phyloP scores from a whole-genome alignment of 1,140 invertebrate genomes.

The Linepithema humile region DNA sequence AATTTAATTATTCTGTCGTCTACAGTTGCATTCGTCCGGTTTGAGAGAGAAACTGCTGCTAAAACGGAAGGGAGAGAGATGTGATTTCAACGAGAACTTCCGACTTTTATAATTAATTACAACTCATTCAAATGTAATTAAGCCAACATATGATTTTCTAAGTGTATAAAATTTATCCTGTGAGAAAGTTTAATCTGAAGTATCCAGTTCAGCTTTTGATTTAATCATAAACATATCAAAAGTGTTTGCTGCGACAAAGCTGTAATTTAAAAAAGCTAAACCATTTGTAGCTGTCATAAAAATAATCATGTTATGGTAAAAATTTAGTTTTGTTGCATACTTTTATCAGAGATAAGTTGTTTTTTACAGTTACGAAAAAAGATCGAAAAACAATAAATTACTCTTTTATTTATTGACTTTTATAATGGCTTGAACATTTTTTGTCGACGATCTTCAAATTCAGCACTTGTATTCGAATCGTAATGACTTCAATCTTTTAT shows the following conservation, averaged over 20 bases:
- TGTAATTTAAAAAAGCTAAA: background rate
- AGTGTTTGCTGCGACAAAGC: background rate
- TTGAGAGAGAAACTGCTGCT: slow-evolving; percentile 9
- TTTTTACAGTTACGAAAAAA: too few species aligned
- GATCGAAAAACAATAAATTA: too few species aligned
- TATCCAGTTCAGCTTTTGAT: background rate
- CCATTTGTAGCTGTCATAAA: background rate
- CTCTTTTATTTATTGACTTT: too few species aligned
- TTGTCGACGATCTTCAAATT: background rate
- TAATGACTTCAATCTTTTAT: background rate
- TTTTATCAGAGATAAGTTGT: background rate
- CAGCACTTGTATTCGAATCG: background rate
- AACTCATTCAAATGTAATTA: slow-evolving; percentile 19
- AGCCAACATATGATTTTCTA: slow-evolving; percentile 4
- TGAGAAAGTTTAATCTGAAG: background rate
- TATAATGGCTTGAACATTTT: background rate
- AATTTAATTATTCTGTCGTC: slow-evolving; percentile 55
- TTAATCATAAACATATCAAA: background rate
- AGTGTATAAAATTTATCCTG: background rate
- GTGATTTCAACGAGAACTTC: background rate
- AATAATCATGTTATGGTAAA: background rate
- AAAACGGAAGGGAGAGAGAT: slow-evolving; percentile 3
- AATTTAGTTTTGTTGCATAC: background rate
- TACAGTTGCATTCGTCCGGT: slow-evolving; percentile 40
- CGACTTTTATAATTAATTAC: slow-evolving; percentile 30